These are phyloP conservation scores for Aleiodes testaceus DNA, from an alignment of 2,888 invertebrate genomes.

Conservation along the genomic window DNA sequence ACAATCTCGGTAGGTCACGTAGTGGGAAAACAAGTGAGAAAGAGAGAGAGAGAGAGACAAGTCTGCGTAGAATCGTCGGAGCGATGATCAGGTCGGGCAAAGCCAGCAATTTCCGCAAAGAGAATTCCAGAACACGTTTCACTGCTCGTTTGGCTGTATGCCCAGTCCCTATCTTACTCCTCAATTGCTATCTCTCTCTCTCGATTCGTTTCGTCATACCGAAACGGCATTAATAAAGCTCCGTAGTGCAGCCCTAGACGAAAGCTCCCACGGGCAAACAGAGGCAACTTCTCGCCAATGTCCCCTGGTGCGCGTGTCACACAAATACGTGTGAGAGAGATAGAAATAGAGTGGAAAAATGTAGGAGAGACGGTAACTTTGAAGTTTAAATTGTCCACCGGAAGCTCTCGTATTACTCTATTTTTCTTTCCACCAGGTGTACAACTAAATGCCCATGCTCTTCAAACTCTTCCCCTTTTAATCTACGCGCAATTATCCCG, in stretches of 20 bases:
- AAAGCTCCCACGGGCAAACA: conserved; percentile 29
- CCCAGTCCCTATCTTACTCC: conserved; percentile 47
- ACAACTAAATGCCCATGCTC: conserved; percentile 12
- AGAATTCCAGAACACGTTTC: conserved; percentile 59
- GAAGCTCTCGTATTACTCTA: conserved; percentile 30
- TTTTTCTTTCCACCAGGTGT: neutral
- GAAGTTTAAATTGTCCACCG: conserved; percentile 39
- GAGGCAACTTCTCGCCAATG: conserved; percentile 30
- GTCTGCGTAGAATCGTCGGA: neutral
- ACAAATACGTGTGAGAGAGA: neutral
- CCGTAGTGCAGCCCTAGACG: neutral
- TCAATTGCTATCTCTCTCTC: conserved; percentile 1
- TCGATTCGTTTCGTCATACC: conserved; percentile 5
- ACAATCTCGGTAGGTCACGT: conserved; percentile 32
- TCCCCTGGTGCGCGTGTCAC: conserved; percentile 3
- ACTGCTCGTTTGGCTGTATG: conserved; percentile 61
- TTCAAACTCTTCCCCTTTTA: conserved; percentile 5
- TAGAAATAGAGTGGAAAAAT: too few relatives aligned
- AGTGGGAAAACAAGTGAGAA: conserved; percentile 1
- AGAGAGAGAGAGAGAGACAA: conserved; percentile 5
- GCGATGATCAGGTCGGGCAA: conserved; percentile 31
- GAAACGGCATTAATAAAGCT: conserved; percentile 39
- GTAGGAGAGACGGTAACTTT: conserved; percentile 22
- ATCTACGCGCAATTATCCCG: conserved; percentile 2
- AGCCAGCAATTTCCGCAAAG: conserved; percentile 45